Base-by-base conservation (phyloP, 92 coral and sea anemone species). In the Phymanthus crucifer region DNA sequence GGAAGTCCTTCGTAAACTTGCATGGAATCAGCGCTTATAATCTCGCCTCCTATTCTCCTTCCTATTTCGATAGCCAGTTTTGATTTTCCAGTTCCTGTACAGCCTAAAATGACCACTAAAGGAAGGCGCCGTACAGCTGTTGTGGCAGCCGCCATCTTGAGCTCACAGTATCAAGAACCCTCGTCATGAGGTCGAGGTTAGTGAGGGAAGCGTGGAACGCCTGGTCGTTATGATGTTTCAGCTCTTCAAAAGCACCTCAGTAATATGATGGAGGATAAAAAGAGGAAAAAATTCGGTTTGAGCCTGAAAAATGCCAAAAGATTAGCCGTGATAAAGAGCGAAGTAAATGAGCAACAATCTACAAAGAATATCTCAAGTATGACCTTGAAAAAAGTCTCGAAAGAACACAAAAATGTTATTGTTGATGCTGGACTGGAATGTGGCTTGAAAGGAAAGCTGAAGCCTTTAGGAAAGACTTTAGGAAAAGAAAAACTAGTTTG, bases 1-100 rank as follows among this genome's bases (percentile, higher is more conserved):
- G 94, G 94, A 79, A 96, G 85, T 10, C 98, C 99, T 46, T 84
- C 83, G 67, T 96, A 96, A 40, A 96, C 98, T 89, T 96, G 98
- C 99, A 93, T 93, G 1, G 99, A 93, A 79, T 96, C 99, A 16
- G 99, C 99, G 66, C 99, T 96, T 57, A 96, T 86, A 73, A 96
- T 96, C 80, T 93, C 98, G 35, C 99, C 99, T 1, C 92, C 97
- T 64, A 96, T 26, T 75, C 82, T 66, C 77, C 86, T 93, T 32
- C 92, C 99, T 80, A 96, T 93, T 83, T 96, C 99, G 61, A 93
- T 91, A 21, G 98, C 98, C 34, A 96, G 90, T 87, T 96, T 93
- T 23, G 99, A 96, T 80, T 96, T 96, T 32, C 99, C 99, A 18
- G 98, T 91, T 3, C 99, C 99, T 18, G 98, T 95, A 11, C 94